phyloP scores from a whole-genome alignment of 2,888 invertebrate species.

The Dromius quadrimaculatus region DNA sequence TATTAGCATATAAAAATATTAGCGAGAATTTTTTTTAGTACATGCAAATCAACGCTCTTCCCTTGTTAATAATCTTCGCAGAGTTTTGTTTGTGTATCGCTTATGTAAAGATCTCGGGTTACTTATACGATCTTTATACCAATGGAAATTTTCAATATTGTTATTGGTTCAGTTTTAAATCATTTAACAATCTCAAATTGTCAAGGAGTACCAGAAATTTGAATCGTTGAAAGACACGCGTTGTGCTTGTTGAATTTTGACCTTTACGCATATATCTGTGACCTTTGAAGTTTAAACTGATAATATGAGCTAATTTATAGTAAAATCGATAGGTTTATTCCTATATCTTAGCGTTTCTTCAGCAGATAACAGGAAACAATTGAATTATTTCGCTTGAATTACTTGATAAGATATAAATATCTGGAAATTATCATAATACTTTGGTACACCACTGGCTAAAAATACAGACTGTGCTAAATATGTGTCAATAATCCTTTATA shows the following conservation, averaged over 20 bases:
- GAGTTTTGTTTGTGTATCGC: neutral
- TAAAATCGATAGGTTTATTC: too few relatives aligned
- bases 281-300: constrained; percentile 23
- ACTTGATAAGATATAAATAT: neutral
- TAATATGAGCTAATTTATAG: constrained; percentile 18
- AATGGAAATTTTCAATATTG: neutral
- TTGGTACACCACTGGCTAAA: too few relatives aligned
- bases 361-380: too few relatives aligned
- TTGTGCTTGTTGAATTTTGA: constrained; percentile 14
- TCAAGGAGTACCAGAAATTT: constrained; percentile 7
- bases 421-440: constrained; percentile 7
- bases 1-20: neutral
- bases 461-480: too few relatives aligned
- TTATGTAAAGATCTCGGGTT: too few relatives aligned
- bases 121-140: neutral
- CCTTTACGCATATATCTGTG: constrained; percentile 3
- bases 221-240: neutral
- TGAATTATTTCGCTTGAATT: too few relatives aligned
- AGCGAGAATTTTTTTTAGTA: neutral
- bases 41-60: neutral
- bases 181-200: neutral
- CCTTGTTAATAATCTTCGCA: neutral
- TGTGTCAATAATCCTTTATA: too few relatives aligned
- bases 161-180: constrained; percentile 5
- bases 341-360: too few relatives aligned